Evolutionary conservation across 2,797 vertebrate species (phyloP).

Genomic region (Mionectes olivaceus): DNA sequence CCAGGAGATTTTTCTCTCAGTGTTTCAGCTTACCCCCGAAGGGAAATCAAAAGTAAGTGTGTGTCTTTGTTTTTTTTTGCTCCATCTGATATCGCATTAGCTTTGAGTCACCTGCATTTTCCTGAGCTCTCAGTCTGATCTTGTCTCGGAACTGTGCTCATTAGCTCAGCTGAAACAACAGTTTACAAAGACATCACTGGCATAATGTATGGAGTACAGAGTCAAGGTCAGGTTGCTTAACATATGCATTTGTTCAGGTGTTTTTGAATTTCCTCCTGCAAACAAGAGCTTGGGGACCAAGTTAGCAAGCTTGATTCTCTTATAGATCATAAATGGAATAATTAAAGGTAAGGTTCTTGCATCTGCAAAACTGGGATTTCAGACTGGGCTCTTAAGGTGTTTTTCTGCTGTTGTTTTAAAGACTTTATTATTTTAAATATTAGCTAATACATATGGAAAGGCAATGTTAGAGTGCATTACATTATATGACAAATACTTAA

Average conservation of each 20-base stretch:
- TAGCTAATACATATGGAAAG: not conserved
- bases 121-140: not conserved
- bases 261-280: not conserved
- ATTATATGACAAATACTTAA: not conserved
- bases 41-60: not conserved
- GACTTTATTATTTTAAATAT: not conserved
- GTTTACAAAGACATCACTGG: not conserved
- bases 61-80: not conserved
- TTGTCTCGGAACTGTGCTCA: not conserved
- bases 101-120: not conserved
- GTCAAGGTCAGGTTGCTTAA: conserved; percentile 21
- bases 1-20: not conserved
- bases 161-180: conserved; percentile 13
- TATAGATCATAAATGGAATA: not conserved
- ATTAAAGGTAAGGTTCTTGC: not conserved
- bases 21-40: not conserved
- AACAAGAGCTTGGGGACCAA: not conserved
- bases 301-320: not conserved
- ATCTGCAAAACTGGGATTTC: not conserved
- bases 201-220: not conserved
- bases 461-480: not conserved
- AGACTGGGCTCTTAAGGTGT: not conserved
- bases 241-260: not conserved
- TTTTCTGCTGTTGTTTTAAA: not conserved
- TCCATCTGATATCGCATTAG: not conserved